Percentiles rank a stretch among this genome's conserved stretches.
Conservation (phyloP, 2,888 invertebrate species). For the Leptogaster cylindrica region DNA sequence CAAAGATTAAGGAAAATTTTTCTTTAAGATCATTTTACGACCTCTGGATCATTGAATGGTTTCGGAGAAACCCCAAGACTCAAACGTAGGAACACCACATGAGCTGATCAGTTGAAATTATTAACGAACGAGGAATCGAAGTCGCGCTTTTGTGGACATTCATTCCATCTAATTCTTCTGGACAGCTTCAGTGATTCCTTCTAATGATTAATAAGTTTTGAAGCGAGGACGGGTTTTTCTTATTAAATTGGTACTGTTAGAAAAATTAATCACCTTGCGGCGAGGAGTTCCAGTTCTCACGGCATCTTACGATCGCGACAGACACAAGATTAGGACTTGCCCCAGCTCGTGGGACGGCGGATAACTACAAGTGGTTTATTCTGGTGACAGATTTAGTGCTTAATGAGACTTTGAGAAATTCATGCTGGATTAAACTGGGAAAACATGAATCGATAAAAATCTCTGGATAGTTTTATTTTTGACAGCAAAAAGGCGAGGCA, state of each 20-base stretch:
- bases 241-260: constrained; percentile 14
- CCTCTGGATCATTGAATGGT: too few species aligned
- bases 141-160: background rate
- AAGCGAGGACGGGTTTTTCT: constrained; percentile 4
- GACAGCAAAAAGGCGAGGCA: too few species aligned
- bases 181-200: constrained; percentile 6
- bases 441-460: too few species aligned
- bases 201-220: constrained; percentile 14
- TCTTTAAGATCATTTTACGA: too few species aligned
- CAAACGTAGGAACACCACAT: constrained; percentile 3
- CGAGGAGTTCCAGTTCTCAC: constrained; percentile 19
- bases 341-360: background rate
- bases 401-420: constrained; percentile 22
- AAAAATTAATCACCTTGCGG: constrained; percentile 24
- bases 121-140: background rate
- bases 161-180: background rate
- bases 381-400: constrained; percentile 1
- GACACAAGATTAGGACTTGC: too few species aligned
- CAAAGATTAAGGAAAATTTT: too few species aligned
- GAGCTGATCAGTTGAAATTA: background rate
- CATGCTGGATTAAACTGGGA: too few species aligned
- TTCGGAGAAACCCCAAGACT: too few species aligned
- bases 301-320: too few species aligned
- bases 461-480: too few species aligned
- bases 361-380: background rate